phyloP scores from a whole-genome alignment of 2,113 vertebrate genomes.

The Zosterops japonicus region DNA sequence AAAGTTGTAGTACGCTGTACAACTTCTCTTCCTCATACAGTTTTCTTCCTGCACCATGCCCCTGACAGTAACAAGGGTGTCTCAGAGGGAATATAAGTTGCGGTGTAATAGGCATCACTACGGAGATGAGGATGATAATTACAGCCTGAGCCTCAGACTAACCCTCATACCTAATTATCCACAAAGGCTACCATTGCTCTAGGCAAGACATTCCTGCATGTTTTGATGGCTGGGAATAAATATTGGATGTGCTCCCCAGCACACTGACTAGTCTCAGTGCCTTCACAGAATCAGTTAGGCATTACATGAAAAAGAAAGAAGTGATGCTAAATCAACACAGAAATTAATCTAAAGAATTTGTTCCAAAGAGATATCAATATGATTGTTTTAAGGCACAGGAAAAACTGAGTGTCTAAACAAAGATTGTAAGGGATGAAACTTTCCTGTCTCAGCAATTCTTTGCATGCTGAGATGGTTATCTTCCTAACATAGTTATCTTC shows the following conservation, averaged over 20 bases:
- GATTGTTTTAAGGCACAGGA: neutral
- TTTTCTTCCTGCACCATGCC: neutral
- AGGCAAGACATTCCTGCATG: neutral
- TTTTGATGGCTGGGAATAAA: neutral
- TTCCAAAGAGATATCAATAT: neutral
- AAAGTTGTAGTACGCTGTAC: neutral
- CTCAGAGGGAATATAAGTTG: neutral
- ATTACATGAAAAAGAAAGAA: neutral
- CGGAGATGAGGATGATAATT: neutral
- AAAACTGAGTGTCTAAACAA: neutral
- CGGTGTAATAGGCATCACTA: neutral
- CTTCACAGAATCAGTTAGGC: neutral
- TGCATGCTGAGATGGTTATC: neutral
- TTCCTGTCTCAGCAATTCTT: neutral
- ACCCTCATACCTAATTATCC: neutral
- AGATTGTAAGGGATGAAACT: neutral
- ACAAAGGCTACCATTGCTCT: neutral
- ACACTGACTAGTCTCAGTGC: neutral
- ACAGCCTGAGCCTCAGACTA: neutral
- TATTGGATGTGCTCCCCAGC: rapidly evolving
- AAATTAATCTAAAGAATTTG: neutral
- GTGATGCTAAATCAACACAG: neutral
- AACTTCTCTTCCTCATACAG: neutral
- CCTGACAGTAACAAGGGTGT: neutral
- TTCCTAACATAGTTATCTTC: neutral